A percentile compares a stretch with the other conserved stretches of the same genome.
phyloP scores from a whole-genome alignment of 1,140 invertebrate species.

The Anthonomus grandis region DNA sequence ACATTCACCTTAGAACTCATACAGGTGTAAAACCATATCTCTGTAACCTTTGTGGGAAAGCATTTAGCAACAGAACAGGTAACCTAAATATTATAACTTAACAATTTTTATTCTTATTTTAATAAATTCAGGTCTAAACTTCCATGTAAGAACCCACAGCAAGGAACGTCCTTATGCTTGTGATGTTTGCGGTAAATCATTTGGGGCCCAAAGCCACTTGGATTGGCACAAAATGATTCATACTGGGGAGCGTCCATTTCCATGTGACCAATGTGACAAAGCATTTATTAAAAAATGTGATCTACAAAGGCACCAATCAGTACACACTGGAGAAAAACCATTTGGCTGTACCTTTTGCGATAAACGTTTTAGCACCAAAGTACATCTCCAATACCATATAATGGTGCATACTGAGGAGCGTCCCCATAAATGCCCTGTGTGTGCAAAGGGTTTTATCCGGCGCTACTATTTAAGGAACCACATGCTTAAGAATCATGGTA shows the following conservation, averaged over 20 bases:
- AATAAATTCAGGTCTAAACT: conserved; percentile 31
- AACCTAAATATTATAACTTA: not conserved
- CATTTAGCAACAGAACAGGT: conserved; percentile 36
- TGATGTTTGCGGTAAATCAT: conserved; percentile 38
- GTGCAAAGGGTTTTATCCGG: conserved; percentile 37
- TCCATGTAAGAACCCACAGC: conserved; percentile 42
- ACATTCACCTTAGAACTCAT: conserved; percentile 33
- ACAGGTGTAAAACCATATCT: conserved; percentile 36
- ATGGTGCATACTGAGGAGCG: conserved; percentile 40
- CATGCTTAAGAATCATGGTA: conserved; percentile 31
- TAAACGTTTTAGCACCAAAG: conserved; percentile 59
- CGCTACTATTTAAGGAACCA: conserved; percentile 35
- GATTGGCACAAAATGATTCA: conserved; percentile 56
- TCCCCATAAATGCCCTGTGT: conserved; percentile 35
- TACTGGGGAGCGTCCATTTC: conserved; percentile 45
- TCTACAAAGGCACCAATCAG: conserved; percentile 54
- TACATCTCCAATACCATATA: conserved; percentile 37
- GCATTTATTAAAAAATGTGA: conserved; percentile 46
- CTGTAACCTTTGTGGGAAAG: conserved; percentile 40
- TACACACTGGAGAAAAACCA: conserved; percentile 60
- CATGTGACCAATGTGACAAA: conserved; percentile 33
- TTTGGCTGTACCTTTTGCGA: conserved; percentile 64
- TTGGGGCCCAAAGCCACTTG: conserved; percentile 37
- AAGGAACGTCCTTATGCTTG: conserved; percentile 41
- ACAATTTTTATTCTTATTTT: not conserved